Conservation (phyloP, 2,797 vertebrate genomes). For the Molothrus aeneus region DNA sequence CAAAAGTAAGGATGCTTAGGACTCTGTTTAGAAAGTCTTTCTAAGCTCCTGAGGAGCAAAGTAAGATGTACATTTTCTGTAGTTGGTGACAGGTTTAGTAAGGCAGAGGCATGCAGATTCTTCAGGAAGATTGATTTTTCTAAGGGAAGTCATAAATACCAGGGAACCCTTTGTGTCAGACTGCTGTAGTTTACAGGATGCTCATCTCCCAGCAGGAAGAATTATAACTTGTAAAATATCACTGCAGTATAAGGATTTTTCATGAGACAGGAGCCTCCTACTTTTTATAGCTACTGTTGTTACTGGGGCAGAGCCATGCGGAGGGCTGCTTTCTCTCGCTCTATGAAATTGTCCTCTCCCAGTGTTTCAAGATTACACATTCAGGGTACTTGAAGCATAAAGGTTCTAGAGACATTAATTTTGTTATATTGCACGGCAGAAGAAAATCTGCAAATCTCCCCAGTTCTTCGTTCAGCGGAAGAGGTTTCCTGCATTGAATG, state of each 20-base stretch:
- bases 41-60: neutral
- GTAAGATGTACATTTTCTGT: neutral
- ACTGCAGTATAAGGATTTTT: neutral
- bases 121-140: neutral
- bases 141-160: neutral
- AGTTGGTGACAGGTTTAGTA: neutral
- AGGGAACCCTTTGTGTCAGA: neutral
- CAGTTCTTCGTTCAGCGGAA: rapidly evolving
- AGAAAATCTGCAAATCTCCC: neutral
- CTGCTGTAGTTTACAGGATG: neutral
- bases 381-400: neutral
- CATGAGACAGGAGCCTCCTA: neutral
- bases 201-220: neutral
- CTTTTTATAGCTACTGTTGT: neutral
- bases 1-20: neutral
- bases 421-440: neutral
- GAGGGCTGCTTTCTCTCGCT: neutral
- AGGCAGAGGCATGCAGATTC: neutral
- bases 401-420: neutral
- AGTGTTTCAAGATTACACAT: neutral
- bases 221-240: neutral
- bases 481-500: neutral
- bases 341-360: neutral
- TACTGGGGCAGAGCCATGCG: rapidly evolving
- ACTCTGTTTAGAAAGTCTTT: neutral